Evolutionary conservation across 1,140 invertebrate species (phyloP), one percentile per base, ranked within the genome.

Genomic region (Sitobion miscanthi): DNA sequence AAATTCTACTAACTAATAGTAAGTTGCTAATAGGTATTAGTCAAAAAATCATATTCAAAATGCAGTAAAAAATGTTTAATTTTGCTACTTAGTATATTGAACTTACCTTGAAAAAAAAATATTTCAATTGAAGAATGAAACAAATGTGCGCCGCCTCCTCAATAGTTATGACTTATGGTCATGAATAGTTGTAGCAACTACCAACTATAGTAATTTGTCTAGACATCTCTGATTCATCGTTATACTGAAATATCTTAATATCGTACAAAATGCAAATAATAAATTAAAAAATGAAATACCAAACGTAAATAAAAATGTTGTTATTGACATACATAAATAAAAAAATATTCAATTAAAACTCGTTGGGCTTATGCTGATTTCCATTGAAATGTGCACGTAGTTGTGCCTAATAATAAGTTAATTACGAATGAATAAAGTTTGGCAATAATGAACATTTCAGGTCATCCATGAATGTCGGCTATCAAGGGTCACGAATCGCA

Each of bases 141-240:
- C 47, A 35, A 49, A 88, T 35, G 47, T 47, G 30, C 30, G 17
- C 86, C 85, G 17, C 35, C 45, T 35, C n/a, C n/a, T 77, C 11
- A 6, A 5, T 88, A 88, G n/a, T 87, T 87, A 49, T 87, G 85
- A 87, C 20, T 88, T 88, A 52, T 88, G 86, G 47, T 88, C 86
- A 88, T 52, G 86, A 52, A 7, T 52, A n/a, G 14, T 30, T 35
- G 62, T 35, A 77, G 4, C 62, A n/a, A 77, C 62, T 77, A 77
- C 62, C 62, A 77, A 77, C 62, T 77, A 77, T 30, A 52, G 86
- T 35, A 88, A 88, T 88, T 88, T 88, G 86, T 88, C 47, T 88
- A 88, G 47, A 88, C 86, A 35, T 52, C 47, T 52, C 47, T 35
- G 47, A 88, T 52, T 88, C 86, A 88, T 49, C 47, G 7, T 52